Evolutionary conservation across 2,888 invertebrate species (phyloP).

Genomic region (Dysmachus trigonus): DNA sequence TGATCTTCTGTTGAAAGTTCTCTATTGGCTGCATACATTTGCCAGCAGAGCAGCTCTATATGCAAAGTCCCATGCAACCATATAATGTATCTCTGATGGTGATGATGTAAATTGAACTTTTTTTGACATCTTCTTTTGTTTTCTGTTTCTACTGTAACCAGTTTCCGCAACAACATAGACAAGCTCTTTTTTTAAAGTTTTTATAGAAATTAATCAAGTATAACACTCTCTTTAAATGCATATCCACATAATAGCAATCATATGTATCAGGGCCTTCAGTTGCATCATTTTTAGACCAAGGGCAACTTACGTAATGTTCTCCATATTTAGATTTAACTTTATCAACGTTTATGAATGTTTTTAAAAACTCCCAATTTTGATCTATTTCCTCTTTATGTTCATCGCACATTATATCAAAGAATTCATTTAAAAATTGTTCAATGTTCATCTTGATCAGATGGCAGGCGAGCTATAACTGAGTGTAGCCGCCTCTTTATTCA

Average conservation of each 20-base stretch:
- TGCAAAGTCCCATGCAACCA: not conserved
- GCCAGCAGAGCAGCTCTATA: too few species aligned
- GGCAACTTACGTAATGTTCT: not conserved
- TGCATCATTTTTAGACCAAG: not conserved
- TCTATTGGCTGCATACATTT: not conserved
- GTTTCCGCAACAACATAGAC: not conserved
- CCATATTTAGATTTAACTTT: not conserved
- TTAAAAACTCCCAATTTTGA: not conserved
- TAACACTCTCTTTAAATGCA: too few species aligned
- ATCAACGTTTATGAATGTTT: not conserved
- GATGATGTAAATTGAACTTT: not conserved
- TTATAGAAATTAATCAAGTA: not conserved
- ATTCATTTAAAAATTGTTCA: slow-evolving; percentile 5
- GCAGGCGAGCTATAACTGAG: too few species aligned
- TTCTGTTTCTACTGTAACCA: too few species aligned
- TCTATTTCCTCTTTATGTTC: too few species aligned
- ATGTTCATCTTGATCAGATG: not conserved
- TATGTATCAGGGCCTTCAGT: not conserved
- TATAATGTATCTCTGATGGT: not conserved
- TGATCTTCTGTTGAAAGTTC: too few species aligned
- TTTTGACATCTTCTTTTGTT: too few species aligned
- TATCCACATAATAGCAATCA: too few species aligned
- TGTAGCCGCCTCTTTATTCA: too few species aligned
- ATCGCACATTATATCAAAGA: not conserved
- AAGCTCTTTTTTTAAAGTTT: not conserved